phyloP scores from a whole-genome alignment of 2,113 vertebrate species.

The Promerops cafer region DNA sequence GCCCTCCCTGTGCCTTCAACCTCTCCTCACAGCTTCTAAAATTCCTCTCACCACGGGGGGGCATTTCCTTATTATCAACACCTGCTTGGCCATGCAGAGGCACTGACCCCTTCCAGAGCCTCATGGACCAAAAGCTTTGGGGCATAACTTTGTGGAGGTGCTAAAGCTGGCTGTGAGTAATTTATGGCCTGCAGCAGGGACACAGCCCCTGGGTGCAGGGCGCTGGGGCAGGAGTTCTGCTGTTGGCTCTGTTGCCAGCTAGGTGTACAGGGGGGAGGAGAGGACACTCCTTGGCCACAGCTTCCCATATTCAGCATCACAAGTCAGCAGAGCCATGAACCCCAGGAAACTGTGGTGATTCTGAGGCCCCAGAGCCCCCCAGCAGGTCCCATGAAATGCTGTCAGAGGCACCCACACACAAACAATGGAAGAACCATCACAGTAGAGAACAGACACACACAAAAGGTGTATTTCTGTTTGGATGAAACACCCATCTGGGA shows the following conservation, averaged over 20 bases:
- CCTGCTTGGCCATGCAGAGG: background rate
- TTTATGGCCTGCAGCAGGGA: background rate
- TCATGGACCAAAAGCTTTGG: background rate
- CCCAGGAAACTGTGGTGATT: background rate
- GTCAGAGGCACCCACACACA: background rate
- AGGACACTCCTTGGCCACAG: background rate
- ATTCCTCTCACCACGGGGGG: background rate
- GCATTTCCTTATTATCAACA: background rate
- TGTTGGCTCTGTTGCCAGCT: background rate
- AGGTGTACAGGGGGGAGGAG: background rate
- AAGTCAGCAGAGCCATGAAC: background rate
- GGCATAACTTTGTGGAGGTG: slow-evolving; percentile 12
- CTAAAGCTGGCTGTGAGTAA: background rate
- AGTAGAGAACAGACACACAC: background rate
- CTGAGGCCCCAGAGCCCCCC: background rate
- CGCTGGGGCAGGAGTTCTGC: background rate
- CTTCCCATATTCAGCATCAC: background rate
- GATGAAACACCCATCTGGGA: background rate
- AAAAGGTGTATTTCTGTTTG: background rate
- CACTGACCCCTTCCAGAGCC: background rate
- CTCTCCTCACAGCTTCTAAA: slow-evolving; percentile 29
- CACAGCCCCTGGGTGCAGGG: background rate
- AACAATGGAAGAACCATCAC: background rate
- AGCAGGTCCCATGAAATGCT: background rate
- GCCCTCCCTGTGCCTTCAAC: background rate